Evolutionary conservation across 37 sponge, comb jelly and placozoan genomes (phyloP).

Genomic region (Amphimedon queenslandica): DNA sequence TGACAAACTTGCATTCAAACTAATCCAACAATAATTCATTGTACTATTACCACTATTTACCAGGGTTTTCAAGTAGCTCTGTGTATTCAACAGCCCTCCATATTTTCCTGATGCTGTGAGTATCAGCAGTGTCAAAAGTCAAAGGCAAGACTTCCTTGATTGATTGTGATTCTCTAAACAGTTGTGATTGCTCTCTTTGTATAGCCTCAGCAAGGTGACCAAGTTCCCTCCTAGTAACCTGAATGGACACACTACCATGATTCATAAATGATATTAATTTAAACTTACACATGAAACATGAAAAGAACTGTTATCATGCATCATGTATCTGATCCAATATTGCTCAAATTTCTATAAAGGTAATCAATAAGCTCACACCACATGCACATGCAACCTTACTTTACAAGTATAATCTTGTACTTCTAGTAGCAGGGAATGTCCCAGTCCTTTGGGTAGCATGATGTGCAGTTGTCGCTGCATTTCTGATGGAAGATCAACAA

Average conservation of each 20-base stretch:
- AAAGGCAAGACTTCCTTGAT: neutral
- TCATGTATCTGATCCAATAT: slow-evolving; percentile 48
- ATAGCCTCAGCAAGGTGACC: neutral
- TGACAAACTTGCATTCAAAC: neutral
- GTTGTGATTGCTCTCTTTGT: neutral
- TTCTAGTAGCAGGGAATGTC: slow-evolving; percentile 34
- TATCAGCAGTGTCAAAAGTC: neutral
- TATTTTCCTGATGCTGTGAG: neutral
- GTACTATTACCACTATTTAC: neutral
- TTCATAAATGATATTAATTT: neutral
- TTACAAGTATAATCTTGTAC: slow-evolving; percentile 42
- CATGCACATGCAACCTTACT: slow-evolving; percentile 26
- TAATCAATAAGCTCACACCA: neutral
- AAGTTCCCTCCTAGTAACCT: neutral
- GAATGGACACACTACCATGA: neutral
- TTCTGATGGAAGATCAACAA: slow-evolving; percentile 20
- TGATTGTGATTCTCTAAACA: neutral
- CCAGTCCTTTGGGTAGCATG: slow-evolving; percentile 62
- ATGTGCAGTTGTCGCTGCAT: slow-evolving; percentile 14
- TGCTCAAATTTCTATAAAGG: slow-evolving; percentile 23
- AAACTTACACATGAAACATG: slow-evolving; percentile 10
- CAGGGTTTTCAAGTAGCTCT: slow-evolving; percentile 44
- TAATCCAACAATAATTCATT: neutral
- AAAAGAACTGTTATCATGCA: slow-evolving; percentile 18
- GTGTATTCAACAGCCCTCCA: slow-evolving; percentile 44